Evolutionary conservation across 2,888 invertebrate species (phyloP), one percentile per base, ranked within the genome.

Genomic region (Physocephala rufipes): DNA sequence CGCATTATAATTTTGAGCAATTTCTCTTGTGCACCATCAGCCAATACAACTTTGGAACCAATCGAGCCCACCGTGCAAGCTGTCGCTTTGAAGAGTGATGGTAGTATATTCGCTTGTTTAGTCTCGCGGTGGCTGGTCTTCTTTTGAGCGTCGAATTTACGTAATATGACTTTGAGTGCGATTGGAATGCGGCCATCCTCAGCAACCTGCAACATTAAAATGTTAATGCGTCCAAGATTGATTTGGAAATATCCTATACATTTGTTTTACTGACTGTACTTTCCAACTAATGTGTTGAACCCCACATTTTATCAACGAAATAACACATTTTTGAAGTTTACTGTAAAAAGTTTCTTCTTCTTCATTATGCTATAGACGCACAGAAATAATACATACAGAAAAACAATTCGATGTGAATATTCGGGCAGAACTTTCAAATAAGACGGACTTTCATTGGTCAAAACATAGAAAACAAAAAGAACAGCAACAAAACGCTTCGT

Each of bases 151-250:
- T 93, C 92, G 78, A 90, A 91, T 82, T 93, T 93, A 58, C 94
- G 87, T 61, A 94, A 87, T 47, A 93, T 92, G 51, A 94, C 89
- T 86, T 92, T 90, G 67, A 94, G 87, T 55, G 92, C 90, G 75
- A 91, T 90, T 43, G 94, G 94, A 79, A 92, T 90, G 77, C 94
- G 89, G 0, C 93, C 94, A 85, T 94, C 94, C 81, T 93, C 93
- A 70, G 90, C 88, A 19, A 83, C 82, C 82, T 83, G 43, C 7
- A 24, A 59, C 16, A 30, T 51, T 61, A 28, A 58, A 15, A 55
- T 19, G n/a, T 30, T n/a, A 49, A 15, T 61, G 36, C 9, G 5
- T 36, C 36, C 5, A 4, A 36, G 9, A 36, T 36, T 7, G 4
- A 36, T 36, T 7, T 36, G 36, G 4, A 36, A 7, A 9, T 36